Conservation (phyloP, 2,797 vertebrate genomes). For the Enoplosus armatus region DNA sequence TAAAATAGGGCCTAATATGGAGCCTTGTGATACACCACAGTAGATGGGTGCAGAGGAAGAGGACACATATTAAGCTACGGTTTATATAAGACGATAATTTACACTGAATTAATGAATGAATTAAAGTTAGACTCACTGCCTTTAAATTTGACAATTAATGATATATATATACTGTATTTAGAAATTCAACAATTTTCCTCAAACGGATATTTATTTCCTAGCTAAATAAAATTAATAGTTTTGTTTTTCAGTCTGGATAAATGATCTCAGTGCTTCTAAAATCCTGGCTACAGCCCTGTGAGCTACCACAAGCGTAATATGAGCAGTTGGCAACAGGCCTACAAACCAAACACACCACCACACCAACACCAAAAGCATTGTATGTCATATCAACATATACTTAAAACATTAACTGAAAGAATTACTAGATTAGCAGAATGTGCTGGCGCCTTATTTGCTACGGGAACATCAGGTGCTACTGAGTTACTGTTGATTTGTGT, state of each 20-base stretch:
- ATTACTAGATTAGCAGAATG: slow-evolving; percentile 51
- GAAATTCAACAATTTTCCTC: too few species aligned
- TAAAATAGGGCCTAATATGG: too few species aligned
- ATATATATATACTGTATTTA: too few species aligned
- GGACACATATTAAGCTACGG: too few species aligned
- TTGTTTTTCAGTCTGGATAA: background rate
- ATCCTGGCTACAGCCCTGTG: background rate
- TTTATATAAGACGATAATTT: too few species aligned
- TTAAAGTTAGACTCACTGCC: too few species aligned
- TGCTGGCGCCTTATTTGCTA: background rate
- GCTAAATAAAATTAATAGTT: background rate
- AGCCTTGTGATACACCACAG: too few species aligned
- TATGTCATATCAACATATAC: slow-evolving; percentile 27
- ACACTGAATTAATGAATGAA: too few species aligned
- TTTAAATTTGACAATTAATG: too few species aligned
- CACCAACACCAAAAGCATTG: slow-evolving; percentile 1
- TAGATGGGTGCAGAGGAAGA: too few species aligned
- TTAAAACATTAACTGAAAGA: slow-evolving; percentile 38
- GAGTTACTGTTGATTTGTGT: slow-evolving; percentile 7
- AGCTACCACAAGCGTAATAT: background rate
- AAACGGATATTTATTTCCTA: too few species aligned
- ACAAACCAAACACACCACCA: slow-evolving; percentile 6
- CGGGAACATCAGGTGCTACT: slow-evolving; percentile 18
- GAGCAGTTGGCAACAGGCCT: background rate
- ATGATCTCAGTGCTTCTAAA: background rate